Evolutionary conservation across 2,797 vertebrate genomes (phyloP), one percentile per base, ranked within the genome.

Genomic region (Poecilia gillii): DNA sequence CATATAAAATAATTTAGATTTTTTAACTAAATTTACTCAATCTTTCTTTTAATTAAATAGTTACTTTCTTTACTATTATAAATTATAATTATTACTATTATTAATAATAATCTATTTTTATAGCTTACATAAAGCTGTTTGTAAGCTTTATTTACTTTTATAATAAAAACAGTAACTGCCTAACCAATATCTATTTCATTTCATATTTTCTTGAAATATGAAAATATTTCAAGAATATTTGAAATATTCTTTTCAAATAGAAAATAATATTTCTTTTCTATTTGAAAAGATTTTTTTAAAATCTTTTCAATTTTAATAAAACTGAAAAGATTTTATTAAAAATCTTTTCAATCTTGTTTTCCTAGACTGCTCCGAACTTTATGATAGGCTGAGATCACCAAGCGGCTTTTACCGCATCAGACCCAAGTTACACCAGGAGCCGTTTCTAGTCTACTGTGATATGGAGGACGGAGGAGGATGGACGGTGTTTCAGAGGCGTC

Each of bases 381-480:
- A 95, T 76, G 95, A 95, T 73, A 92, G 95, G 83, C 93, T 91
- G 72, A 95, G 81, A 84, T 93, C 93, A 46, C 57, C 86, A 1
- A 97, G 90, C 0, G 97, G 97, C 46, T 98, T 96, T 91, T 98
- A 97, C 85, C 92, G 96, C 41, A 94, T 98, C 87, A 92, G 93
- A 85, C 97, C 97, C 31, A 92, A 91, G 81, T 45, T 79, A 1
- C 89, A 94, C 0, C 89, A 36, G 62, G 97, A 98, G 59, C 97
- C 97, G 0, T 94, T 98, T 83, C 90, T 97, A 87, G 96, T 91
- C 0, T 98, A 96, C 89, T 98, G 97, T 73, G 97, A 98, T 86
- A 98, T 98, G 97, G 93, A 96, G 1, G 97, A 97, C 0, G 97
- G 97, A 0, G 97, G 95, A 13, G 97, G 97, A 0, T 98, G 97